Evolutionary conservation across 2,797 vertebrate genomes (phyloP).

Genomic region (Oophaga sylvatica): DNA sequence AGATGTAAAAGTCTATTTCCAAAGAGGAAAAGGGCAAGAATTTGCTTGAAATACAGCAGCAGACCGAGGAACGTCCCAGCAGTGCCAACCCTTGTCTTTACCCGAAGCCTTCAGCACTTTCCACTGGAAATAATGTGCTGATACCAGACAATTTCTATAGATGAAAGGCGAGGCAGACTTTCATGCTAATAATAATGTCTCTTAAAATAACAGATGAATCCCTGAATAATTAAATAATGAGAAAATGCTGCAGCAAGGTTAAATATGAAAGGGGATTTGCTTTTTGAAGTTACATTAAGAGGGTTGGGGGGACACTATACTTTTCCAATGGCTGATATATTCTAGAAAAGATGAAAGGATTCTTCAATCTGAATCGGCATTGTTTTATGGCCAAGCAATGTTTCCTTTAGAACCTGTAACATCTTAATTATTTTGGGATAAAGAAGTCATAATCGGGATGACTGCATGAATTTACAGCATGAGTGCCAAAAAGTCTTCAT

Average conservation of each 20-base stretch:
- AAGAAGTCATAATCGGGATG: not conserved
- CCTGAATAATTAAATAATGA: constrained; percentile 58
- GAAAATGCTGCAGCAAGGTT: constrained; percentile 49
- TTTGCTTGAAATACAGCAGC: constrained; percentile 20
- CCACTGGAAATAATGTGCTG: constrained; percentile 42
- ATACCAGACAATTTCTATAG: constrained; percentile 51
- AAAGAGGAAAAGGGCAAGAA: constrained; percentile 37
- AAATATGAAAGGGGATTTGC: constrained; percentile 47
- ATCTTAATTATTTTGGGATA: constrained; percentile 3
- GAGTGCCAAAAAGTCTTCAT: not conserved
- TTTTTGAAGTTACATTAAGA: constrained; percentile 54
- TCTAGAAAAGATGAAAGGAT: constrained; percentile 46
- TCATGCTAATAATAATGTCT: constrained; percentile 56
- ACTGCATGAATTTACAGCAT: not conserved
- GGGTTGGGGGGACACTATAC: not conserved
- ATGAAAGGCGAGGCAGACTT: constrained; percentile 48
- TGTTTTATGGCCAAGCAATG: constrained; percentile 15
- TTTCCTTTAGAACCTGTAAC: not conserved
- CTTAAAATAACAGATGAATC: constrained; percentile 56
- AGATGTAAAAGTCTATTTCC: constrained; percentile 16
- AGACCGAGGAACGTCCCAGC: not conserved
- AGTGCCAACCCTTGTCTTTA: constrained; percentile 13
- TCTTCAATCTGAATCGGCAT: constrained; percentile 16
- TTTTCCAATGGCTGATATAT: constrained; percentile 24
- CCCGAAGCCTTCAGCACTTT: constrained; percentile 28